A percentile compares a stretch with the other conserved stretches of the same genome.
phyloP scores from a whole-genome alignment of 2,797 vertebrate genomes.

The Apogon talboti region DNA sequence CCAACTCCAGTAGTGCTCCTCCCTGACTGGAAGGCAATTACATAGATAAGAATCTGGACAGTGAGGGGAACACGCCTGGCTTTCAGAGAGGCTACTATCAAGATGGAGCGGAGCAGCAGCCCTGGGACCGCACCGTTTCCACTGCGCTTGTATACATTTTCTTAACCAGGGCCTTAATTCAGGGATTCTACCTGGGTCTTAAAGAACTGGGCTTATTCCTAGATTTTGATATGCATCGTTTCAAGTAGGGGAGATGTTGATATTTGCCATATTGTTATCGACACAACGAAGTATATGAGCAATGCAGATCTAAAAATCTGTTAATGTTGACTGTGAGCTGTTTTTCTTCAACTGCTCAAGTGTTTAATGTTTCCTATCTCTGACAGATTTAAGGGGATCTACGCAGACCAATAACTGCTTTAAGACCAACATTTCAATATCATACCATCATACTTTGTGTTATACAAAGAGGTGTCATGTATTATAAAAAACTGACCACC shows the following conservation, averaged over 20 bases:
- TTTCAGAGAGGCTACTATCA: slow-evolving; percentile 66
- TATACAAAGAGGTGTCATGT: neutral
- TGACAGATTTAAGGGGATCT: no score
- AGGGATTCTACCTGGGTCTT: neutral
- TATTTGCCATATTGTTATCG: neutral
- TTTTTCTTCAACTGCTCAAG: no score
- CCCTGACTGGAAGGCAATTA: slow-evolving; percentile 75
- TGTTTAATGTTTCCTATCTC: no score
- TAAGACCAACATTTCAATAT: no score
- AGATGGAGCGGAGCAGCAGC: slow-evolving; percentile 62
- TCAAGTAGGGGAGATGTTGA: neutral
- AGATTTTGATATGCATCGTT: neutral
- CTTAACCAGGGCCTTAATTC: slow-evolving; percentile 22
- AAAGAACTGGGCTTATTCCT: slow-evolving; percentile 1
- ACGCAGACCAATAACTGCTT: no score
- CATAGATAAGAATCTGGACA: slow-evolving; percentile 75
- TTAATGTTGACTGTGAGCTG: no score
- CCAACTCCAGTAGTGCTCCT: slow-evolving; percentile 49
- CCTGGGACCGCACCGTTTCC: slow-evolving; percentile 33
- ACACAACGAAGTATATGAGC: no score
- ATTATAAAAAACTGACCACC: neutral
- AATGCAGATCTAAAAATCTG: no score
- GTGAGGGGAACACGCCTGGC: slow-evolving; percentile 68
- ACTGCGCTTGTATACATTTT: slow-evolving; percentile 23
- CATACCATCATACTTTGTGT: no score